phyloP scores from a whole-genome alignment of 2,797 vertebrate species.

The Galaxias olidus region DNA sequence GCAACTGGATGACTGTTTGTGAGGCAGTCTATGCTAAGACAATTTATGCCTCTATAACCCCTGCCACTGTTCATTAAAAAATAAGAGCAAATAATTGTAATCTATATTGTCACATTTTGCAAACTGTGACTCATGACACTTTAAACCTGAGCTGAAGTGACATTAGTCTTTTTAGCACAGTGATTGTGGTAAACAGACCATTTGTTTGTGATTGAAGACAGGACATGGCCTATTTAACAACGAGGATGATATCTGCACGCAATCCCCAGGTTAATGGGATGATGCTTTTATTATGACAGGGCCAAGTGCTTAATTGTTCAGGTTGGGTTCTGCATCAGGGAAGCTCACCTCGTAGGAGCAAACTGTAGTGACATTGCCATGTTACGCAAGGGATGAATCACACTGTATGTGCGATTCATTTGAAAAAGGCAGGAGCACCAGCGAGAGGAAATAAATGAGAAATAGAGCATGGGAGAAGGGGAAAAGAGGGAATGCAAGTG shows the following conservation, averaged over 20 bases:
- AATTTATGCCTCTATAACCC: constrained; percentile 37
- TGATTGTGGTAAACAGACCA: constrained; percentile 24
- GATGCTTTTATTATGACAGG: constrained; percentile 44
- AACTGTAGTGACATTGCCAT: not conserved
- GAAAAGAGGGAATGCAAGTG: constrained; percentile 38
- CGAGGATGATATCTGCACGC: constrained; percentile 43
- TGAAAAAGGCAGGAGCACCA: not conserved
- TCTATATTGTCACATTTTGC: constrained; percentile 41
- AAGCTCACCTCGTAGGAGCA: not conserved
- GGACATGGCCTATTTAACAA: constrained; percentile 48
- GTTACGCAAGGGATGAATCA: constrained; percentile 27
- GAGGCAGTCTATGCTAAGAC: constrained; percentile 13
- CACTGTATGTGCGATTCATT: constrained; percentile 8
- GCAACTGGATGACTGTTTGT: not conserved
- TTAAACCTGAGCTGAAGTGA: constrained; percentile 40
- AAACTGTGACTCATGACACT: constrained; percentile 50
- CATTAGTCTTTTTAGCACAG: constrained; percentile 33
- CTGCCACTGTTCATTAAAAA: constrained; percentile 33
- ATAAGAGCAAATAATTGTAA: constrained; percentile 42
- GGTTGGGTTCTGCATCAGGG: constrained; percentile 5
- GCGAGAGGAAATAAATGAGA: not conserved
- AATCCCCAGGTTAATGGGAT: constrained; percentile 50
- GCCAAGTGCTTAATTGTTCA: constrained; percentile 34
- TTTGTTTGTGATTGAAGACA: constrained; percentile 48
- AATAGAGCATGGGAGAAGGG: not conserved